phyloP scores from a whole-genome alignment of 2,888 invertebrate genomes.

The Drosophila cracens region DNA sequence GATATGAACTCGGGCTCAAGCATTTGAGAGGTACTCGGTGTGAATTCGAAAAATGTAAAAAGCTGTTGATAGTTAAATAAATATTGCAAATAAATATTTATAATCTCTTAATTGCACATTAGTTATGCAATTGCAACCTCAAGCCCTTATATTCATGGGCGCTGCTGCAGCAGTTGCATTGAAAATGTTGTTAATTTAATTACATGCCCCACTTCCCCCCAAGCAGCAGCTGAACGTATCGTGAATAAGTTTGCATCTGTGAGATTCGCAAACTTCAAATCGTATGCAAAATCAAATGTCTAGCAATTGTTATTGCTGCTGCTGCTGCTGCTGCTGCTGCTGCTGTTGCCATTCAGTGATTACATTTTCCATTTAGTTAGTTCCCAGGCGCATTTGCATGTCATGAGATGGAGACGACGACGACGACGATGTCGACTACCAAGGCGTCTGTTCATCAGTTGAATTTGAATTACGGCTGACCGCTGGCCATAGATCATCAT shows the following conservation, averaged over 20 bases:
- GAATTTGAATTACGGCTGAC: conserved; percentile 48
- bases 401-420: conserved; percentile 30
- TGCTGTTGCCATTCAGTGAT: conserved; percentile 50
- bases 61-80: not conserved
- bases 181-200: conserved; percentile 20
- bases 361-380: conserved; percentile 67
- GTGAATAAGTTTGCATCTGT: conserved; percentile 38
- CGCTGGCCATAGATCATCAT: conserved; percentile 49
- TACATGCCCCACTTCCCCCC: not conserved
- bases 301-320: conserved; percentile 25
- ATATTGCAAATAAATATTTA: not conserved
- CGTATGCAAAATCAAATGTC: conserved; percentile 56
- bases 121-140: not conserved
- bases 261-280: conserved; percentile 50
- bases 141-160: conserved; percentile 5
- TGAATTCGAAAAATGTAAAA: not conserved
- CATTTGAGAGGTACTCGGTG: not conserved
- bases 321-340: conserved; percentile 19
- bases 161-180: not conserved
- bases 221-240: conserved; percentile 13
- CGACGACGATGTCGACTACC: conserved; percentile 9
- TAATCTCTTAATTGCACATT: conserved; percentile 6
- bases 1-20: not conserved
- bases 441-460: conserved; percentile 42
- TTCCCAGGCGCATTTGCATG: conserved; percentile 71